Base-by-base conservation (phyloP, 2,113 vertebrate species). In the Hydrochoerus hydrochaeris region DNA sequence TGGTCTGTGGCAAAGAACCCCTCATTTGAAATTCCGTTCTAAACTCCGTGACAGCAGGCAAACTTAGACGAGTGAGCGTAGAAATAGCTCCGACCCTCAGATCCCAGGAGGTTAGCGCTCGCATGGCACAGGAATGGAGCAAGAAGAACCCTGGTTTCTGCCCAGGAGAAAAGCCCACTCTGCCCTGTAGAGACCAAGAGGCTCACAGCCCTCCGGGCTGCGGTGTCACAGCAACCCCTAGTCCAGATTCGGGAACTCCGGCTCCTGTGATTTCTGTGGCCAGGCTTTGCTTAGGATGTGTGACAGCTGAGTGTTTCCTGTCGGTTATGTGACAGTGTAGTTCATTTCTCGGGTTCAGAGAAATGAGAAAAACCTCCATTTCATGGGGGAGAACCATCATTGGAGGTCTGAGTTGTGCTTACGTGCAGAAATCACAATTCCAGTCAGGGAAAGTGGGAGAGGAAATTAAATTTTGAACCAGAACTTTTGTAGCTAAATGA, bases 261-360 rank as follows among this genome's bases (percentile, higher is more conserved):
- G 97, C 98, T 98, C 96, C 41, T 96, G 98, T 99, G 98, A 98
- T 91, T 97, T 98, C 98, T 97, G 94, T 92, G 97, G 98, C 98
- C 81, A 88, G 69, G 60, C 98, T 97, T 98, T 93, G 98, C 98
- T 98, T 98, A 97, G 98, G 98, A 98, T 99, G 98, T 97, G 98
- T 98, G 99, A 99, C 99, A 99, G 99, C 99, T 99, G 99, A 99
- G 97, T 98, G 98, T 98, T 99, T 98, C 97, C 96, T 98, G 99
- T 99, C 98, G 99, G 99, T 99, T 99, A 99, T 99, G 97, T 99
- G 99, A 99, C 99, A 99, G 82, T 94, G 97, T 83, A 95, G 98
- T 98, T 99, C 99, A 99, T 99, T 98, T 98, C 98, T 86, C 97
- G 98, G 91, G 92, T 98, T 98, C 93, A 95, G 95, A 97, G 95